Base-by-base conservation (phyloP, 2,888 invertebrate genomes). In the Hirtodrosophila duncani region DNA sequence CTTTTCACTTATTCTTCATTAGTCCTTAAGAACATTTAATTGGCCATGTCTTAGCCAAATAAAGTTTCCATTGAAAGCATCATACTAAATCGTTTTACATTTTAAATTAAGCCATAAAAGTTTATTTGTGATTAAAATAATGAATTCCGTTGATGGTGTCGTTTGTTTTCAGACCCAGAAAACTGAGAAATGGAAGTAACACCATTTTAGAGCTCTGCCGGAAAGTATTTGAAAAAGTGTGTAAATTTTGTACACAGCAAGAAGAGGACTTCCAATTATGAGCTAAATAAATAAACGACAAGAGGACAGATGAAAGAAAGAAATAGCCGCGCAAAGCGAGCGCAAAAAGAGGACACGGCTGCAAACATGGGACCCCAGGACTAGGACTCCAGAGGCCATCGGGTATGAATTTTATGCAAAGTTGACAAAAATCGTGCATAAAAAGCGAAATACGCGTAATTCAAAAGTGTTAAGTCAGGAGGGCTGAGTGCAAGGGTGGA, bases 381-480 rank as follows among this genome's bases (percentile, higher is more conserved):
- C 20, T 7, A 8, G 24, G 34, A 7, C 24, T 5, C 11, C n/a
- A 20, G 11, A 7, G 20, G 31, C 17, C 13, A 21, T 26, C 67
- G 77, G 59, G 64, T 63, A 59, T 55, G 60, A 66, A 67, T 72
- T 77, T 77, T 66, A 67, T 77, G 74, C 70, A 72, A 77, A 77
- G 61, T 77, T 67, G 61, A 69, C 80, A 58, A 77, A 80, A 80
- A 69, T 58, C 51, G 64, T 53, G 59, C 60, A 56, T 51, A 52
- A 56, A 63, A 68, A 53, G 59, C 56, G 43, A 45, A 58, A 65
- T 57, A 62, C 72, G 50, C 13, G 34, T 20, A 21, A 21, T 23
- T 36, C 34, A 20, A 17, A 16, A 36, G 17, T 20, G 20, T 30
- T 20, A 1, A 8, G 14, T n/a, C n/a, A 16, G 9, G 16, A 26